Evolutionary conservation across 2,797 vertebrate genomes (phyloP), one percentile per base, ranked within the genome.

Genomic region (Myripristis jacobus): DNA sequence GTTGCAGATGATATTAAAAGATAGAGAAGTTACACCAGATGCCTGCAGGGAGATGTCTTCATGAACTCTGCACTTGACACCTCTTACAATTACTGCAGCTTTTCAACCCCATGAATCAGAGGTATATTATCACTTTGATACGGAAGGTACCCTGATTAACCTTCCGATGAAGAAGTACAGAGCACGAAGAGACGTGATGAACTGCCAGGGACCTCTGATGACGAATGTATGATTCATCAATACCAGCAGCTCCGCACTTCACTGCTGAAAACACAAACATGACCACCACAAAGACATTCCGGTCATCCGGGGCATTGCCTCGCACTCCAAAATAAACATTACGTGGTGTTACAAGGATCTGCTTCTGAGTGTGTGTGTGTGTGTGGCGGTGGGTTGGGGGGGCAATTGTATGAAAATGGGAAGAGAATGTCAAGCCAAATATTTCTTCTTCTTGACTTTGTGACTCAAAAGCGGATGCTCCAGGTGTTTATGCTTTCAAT

Each of bases 211-310:
- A 88, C 82, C 83, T 84, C 72, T 62, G 79, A 79, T 83, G 82
- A 87, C 74, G 81, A 86, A 77, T 56, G 43, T 16, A 44, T 84
- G 89, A 87, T 86, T 91, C 87, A 91, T 87, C 75, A 72, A 73
- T 77, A 88, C 79, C 88, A 88, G 85, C 90, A 88, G 83, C 84
- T 85, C 73, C 27, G 34, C 25, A n/a, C 34, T 41, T 81, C 87
- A 89, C 81, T 74, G 66, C 78, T 81, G 53, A 75, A 83, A 78
- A 84, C 71, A 86, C 81, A 82, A 86, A 73, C 70, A 5, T 78
- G 81, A 88, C 90, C 89, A 80, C 84, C 90, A 90, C 84, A 90
- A 81, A 92, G 83, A 86, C 73, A 89, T 82, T 88, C 87, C 67
- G 72, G 78, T 70, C 82, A 85, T 82, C 81, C 71, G 61, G 82